A percentile compares a stretch with the other conserved stretches of the same genome.
phyloP scores from a whole-genome alignment of 2,888 invertebrate genomes.

The Tenthredo livida region DNA sequence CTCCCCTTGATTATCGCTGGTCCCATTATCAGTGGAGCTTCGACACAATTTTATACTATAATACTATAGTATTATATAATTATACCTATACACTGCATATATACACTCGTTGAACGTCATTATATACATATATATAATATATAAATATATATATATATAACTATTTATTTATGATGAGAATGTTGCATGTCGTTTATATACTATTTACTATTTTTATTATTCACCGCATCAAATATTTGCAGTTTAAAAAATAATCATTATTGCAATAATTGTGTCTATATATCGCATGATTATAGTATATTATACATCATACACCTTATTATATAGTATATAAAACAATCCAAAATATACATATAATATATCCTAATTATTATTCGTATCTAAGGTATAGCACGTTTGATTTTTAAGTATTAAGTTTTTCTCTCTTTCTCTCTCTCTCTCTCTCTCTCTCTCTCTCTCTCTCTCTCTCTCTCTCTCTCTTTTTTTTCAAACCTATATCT shows the following conservation, averaged over 20 bases:
- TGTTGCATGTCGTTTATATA: slow-evolving; percentile 64
- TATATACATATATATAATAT: not conserved
- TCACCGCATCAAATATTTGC: slow-evolving; percentile 38
- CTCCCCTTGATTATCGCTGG: not conserved
- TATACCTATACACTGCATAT: not conserved
- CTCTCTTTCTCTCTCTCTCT: too few relatives aligned
- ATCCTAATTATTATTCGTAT: not conserved
- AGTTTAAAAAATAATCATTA: slow-evolving; percentile 24
- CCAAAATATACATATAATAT: not conserved
- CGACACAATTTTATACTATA: not conserved
- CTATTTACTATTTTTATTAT: slow-evolving; percentile 11
- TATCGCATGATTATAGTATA: slow-evolving; percentile 4
- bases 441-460: too few relatives aligned
- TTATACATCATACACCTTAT: not conserved
- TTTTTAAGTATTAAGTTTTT: not conserved
- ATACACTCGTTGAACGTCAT: slow-evolving; percentile 24
- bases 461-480: too few relatives aligned
- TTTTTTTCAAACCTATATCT: not conserved
- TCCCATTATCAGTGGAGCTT: not conserved
- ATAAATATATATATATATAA: too few relatives aligned
- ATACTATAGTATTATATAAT: not conserved
- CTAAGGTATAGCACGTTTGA: not conserved
- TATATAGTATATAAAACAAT: not conserved
- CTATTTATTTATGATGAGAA: slow-evolving; percentile 58
- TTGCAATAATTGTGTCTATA: slow-evolving; percentile 11